These are phyloP conservation scores for Mesitornis unicolor DNA, from an alignment of 2,113 vertebrate genomes.

Conservation along the genomic window DNA sequence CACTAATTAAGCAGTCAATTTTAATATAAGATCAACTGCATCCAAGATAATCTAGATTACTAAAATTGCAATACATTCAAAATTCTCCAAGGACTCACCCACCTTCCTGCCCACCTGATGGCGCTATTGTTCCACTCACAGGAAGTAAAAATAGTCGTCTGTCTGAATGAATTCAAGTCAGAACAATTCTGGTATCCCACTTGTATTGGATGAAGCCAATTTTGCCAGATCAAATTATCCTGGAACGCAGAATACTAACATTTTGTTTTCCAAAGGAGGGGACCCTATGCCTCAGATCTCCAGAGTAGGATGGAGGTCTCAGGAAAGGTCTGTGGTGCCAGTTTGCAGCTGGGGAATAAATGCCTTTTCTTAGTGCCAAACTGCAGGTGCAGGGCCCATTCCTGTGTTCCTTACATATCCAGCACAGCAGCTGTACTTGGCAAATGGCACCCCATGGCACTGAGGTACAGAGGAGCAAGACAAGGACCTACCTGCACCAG, in stretches of 20 bases:
- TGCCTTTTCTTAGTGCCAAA: not conserved
- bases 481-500: not conserved
- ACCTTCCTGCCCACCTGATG: slow-evolving; percentile 28
- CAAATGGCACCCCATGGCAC: not conserved
- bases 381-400: not conserved
- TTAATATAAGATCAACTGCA: not conserved
- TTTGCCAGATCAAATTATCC: not conserved
- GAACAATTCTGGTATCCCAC: not conserved
- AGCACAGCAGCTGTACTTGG: not conserved
- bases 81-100: not conserved
- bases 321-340: not conserved
- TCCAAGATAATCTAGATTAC: not conserved
- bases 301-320: not conserved
- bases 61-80: not conserved
- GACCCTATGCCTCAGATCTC: not conserved
- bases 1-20: not conserved
- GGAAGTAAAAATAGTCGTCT: not conserved
- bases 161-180: not conserved
- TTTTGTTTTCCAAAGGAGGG: not conserved
- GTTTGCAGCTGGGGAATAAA: not conserved
- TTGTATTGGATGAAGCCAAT: not conserved
- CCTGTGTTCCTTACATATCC: not conserved
- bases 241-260: not conserved
- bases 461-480: not conserved
- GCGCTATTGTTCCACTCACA: slow-evolving; percentile 20